phyloP scores from a whole-genome alignment of 2,113 vertebrate species.

The Melanotaenia duboulayi region DNA sequence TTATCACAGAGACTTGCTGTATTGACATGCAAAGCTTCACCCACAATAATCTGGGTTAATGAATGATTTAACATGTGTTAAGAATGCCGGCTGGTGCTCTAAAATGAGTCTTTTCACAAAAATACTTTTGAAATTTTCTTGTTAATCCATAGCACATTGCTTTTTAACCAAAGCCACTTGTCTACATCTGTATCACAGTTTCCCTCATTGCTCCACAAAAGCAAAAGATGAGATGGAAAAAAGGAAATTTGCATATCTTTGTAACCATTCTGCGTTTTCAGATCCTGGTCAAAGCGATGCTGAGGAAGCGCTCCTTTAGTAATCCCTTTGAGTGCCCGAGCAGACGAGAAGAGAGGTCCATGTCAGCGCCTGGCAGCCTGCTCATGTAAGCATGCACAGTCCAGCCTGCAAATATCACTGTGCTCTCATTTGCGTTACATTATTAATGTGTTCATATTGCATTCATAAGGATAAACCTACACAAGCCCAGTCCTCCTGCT shows the following conservation, averaged over 20 bases:
- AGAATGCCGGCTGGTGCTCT: not conserved
- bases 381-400: constrained; percentile 85
- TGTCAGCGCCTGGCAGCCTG: constrained; percentile 94
- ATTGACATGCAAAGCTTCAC: constrained; percentile 10
- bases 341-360: constrained; percentile 91
- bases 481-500: not conserved
- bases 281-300: constrained; percentile 98
- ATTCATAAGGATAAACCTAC: not conserved
- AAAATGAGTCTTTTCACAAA: not conserved
- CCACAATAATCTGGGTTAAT: not conserved
- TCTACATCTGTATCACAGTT: too few relatives aligned
- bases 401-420: not conserved
- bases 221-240: not conserved
- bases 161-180: not conserved
- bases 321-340: constrained; percentile 93
- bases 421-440: not conserved
- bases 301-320: constrained; percentile 96
- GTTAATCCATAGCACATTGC: not conserved
- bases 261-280: constrained; percentile 55
- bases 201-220: not conserved
- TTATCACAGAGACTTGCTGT: not conserved
- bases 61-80: not conserved
- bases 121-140: not conserved
- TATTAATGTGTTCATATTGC: not conserved
- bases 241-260: not conserved